phyloP scores from a whole-genome alignment of 92 coral and sea anemone genomes.

The Parazoanthus swiftii region DNA sequence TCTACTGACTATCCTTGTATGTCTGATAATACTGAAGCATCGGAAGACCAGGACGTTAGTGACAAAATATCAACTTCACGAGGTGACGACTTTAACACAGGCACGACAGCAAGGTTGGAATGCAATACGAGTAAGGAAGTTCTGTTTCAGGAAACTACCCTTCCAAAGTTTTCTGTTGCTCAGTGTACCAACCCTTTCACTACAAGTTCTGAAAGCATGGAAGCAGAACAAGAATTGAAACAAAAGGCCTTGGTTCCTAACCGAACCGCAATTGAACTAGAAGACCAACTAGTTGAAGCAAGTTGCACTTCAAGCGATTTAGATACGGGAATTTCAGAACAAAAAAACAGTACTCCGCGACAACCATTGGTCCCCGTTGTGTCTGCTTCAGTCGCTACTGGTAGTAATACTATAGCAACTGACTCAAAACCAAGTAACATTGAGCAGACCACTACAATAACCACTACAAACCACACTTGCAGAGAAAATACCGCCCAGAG shows the following conservation, averaged over 20 bases:
- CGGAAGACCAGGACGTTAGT: background rate
- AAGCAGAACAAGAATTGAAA: background rate
- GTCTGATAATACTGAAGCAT: background rate
- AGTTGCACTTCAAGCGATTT: background rate
- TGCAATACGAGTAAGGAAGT: no score
- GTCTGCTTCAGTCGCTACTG: background rate
- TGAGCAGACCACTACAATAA: background rate
- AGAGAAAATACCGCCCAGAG: background rate
- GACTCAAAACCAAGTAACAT: background rate
- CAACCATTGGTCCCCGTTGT: background rate
- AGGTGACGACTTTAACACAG: background rate
- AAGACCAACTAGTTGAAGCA: no score
- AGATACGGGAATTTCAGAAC: background rate
- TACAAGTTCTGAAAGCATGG: background rate
- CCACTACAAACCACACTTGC: background rate
- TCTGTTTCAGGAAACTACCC: no score
- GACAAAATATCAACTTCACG: background rate
- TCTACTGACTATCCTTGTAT: background rate
- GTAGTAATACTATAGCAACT: background rate
- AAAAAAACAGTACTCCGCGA: no score
- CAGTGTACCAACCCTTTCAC: background rate
- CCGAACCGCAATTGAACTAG: background rate
- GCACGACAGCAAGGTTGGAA: background rate
- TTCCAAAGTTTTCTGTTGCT: background rate
- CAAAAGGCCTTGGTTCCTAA: background rate